Conservation (phyloP, 92 coral and sea anemone species). For the Palythoa grandiflora region DNA sequence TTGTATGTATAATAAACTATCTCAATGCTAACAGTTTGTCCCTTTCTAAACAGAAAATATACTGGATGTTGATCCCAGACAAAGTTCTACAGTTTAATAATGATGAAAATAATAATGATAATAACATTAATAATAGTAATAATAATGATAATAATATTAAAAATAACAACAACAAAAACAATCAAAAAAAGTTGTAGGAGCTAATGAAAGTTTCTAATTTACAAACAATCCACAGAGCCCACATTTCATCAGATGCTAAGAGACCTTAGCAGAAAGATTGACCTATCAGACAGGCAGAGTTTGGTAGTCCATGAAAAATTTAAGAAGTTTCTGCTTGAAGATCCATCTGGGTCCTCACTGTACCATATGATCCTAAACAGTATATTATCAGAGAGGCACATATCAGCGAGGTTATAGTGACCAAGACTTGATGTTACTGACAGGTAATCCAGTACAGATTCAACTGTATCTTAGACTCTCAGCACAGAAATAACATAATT, state of each 20-base stretch:
- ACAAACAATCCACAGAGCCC: slow-evolving; percentile 18
- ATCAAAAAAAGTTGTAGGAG: neutral
- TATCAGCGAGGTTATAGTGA: too few relatives aligned
- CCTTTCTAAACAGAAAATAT: neutral
- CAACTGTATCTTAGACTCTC: too few relatives aligned
- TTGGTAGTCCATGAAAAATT: slow-evolving; percentile 48
- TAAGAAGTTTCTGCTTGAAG: slow-evolving; percentile 26
- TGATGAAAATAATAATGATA: neutral
- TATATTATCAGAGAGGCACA: slow-evolving; percentile 57
- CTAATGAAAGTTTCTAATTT: neutral
- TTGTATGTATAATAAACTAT: neutral
- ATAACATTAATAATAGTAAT: neutral
- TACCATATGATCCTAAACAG: slow-evolving; percentile 15
- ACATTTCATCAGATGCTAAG: slow-evolving; percentile 28
- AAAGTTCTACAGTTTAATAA: neutral
- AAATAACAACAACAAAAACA: neutral
- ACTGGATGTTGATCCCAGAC: neutral
- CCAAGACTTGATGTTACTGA: too few relatives aligned
- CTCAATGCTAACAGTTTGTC: slow-evolving; percentile 17
- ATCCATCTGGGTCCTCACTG: slow-evolving; percentile 27
- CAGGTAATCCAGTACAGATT: too few relatives aligned
- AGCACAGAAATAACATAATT: too few relatives aligned
- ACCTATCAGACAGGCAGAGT: slow-evolving; percentile 29
- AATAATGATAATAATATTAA: neutral
- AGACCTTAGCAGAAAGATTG: slow-evolving; percentile 18